Evolutionary conservation across 2,888 invertebrate genomes (phyloP).

Genomic region (Holacanthella duospinosa): DNA sequence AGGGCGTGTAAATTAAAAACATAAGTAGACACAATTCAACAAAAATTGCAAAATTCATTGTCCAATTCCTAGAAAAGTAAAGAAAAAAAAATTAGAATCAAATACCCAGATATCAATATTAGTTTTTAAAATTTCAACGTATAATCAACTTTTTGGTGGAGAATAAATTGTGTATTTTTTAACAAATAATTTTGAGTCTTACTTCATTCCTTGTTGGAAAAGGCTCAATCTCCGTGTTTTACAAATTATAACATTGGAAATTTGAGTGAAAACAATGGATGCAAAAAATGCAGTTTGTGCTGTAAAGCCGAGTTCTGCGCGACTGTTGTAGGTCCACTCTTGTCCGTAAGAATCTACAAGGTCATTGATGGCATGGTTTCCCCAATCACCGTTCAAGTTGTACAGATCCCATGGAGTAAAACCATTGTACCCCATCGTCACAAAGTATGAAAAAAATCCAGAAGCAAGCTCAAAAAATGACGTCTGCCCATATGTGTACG

Average conservation of each 20-base stretch:
- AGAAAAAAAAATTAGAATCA: neutral
- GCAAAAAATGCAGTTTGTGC: constrained; percentile 34
- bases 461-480: constrained; percentile 25
- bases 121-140: neutral
- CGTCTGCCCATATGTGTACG: constrained; percentile 33
- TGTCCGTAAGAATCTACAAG: constrained; percentile 32
- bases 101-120: neutral
- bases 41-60: constrained; percentile 33
- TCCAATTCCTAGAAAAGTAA: constrained; percentile 27
- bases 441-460: constrained; percentile 31
- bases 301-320: constrained; percentile 20
- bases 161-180: neutral
- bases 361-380: constrained; percentile 28
- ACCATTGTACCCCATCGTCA: constrained; percentile 26
- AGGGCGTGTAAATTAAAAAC: constrained; percentile 33
- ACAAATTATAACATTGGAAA: constrained; percentile 31
- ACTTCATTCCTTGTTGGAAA: constrained; percentile 40
- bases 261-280: constrained; percentile 31
- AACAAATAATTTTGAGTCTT: constrained; percentile 2
- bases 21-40: constrained; percentile 23
- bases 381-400: constrained; percentile 20
- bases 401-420: constrained; percentile 24
- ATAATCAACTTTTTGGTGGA: neutral
- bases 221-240: constrained; percentile 32
- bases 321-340: constrained; percentile 27